phyloP scores from a whole-genome alignment of 2,113 vertebrate species.

The Irena cyanogastra region DNA sequence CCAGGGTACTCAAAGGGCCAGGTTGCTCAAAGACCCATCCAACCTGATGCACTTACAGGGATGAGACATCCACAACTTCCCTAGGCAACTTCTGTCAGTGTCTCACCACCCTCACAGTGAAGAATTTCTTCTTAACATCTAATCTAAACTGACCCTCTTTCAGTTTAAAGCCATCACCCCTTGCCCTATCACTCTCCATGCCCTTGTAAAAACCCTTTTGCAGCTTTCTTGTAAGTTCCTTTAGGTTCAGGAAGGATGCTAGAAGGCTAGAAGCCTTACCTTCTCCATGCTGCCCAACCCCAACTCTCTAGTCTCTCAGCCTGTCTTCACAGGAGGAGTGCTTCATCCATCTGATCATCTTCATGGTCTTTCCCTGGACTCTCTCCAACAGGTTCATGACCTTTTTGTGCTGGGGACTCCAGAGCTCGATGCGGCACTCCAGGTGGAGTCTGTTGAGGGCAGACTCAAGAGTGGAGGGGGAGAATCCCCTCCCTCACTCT shows the following conservation, averaged over 20 bases:
- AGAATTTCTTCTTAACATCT: not conserved
- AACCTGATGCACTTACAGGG: not conserved
- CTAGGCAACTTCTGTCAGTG: not conserved
- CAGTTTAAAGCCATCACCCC: not conserved
- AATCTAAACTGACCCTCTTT: not conserved
- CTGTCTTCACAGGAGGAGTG: not conserved
- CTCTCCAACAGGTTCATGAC: rapidly evolving
- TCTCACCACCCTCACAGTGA: not conserved
- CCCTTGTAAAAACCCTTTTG: not conserved
- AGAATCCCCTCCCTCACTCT: not conserved
- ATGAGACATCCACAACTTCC: not conserved
- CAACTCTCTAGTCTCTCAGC: not conserved
- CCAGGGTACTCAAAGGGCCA: too few species aligned
- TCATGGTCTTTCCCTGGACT: not conserved
- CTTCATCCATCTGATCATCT: not conserved
- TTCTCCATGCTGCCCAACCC: not conserved
- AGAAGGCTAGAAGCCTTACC: not conserved
- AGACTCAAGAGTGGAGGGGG: not conserved
- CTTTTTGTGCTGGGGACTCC: not conserved
- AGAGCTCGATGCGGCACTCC: not conserved
- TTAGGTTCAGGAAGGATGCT: not conserved
- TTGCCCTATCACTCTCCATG: not conserved
- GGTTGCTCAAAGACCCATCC: not conserved
- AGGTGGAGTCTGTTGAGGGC: not conserved
- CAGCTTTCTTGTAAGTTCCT: not conserved